Percentiles rank a stretch among this genome's conserved stretches.
Conservation (phyloP, 2,113 vertebrate species). For the Pseudopodoces humilis region DNA sequence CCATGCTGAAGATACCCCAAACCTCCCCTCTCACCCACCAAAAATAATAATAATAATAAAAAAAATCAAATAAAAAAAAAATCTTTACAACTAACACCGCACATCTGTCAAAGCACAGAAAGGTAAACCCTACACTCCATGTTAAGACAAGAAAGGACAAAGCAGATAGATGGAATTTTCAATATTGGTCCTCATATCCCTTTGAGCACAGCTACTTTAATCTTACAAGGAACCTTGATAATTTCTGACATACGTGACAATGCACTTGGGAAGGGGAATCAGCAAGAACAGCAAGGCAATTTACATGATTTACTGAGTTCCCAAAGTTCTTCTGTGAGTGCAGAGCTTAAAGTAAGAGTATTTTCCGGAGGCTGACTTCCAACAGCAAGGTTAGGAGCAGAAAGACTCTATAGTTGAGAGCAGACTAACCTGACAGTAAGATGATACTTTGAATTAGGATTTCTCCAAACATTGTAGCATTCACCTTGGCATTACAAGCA, state of each 20-base stretch:
- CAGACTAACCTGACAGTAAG: not conserved
- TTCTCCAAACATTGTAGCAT: not conserved
- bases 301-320: not conserved
- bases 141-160: slow-evolving; percentile 36
- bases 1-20: slow-evolving; percentile 77
- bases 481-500: not conserved
- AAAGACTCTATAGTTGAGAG: not conserved
- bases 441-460: not conserved
- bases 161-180: slow-evolving; percentile 13
- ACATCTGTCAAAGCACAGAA: slow-evolving; percentile 55
- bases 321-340: not conserved
- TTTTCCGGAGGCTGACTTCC: slow-evolving; percentile 8
- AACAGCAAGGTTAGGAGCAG: not conserved
- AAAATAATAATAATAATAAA: not conserved
- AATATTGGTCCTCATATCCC: not conserved
- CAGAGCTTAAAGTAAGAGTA: not conserved
- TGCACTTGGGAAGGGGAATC: not conserved
- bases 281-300: not conserved
- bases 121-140: slow-evolving; percentile 23
- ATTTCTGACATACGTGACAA: not conserved
- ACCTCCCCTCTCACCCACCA: slow-evolving; percentile 66
- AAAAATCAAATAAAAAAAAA: not conserved
- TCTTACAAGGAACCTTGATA: not conserved
- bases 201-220: not conserved
- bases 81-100: slow-evolving; percentile 40